These are phyloP conservation scores for Andrena bicolor DNA, from an alignment of 2,888 invertebrate genomes.

Conservation along the genomic window DNA sequence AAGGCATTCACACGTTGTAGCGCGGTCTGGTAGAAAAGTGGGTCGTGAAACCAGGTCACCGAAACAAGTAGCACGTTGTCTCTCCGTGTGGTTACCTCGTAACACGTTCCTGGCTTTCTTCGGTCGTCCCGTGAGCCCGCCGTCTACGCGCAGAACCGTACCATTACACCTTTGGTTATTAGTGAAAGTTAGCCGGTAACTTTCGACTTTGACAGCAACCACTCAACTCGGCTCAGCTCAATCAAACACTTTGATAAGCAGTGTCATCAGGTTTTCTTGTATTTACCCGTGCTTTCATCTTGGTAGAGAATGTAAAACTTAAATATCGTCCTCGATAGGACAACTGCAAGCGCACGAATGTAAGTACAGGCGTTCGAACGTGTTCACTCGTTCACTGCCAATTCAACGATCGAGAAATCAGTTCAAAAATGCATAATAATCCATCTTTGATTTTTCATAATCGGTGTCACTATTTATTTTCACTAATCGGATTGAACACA, in stretches of 20 bases:
- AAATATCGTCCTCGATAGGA: neutral
- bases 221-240: slow-evolving; percentile 1
- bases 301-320: neutral
- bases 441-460: neutral
- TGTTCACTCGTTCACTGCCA: neutral
- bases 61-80: slow-evolving; percentile 84
- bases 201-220: slow-evolving; percentile 77
- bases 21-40: slow-evolving; percentile 79
- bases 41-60: slow-evolving; percentile 84
- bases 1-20: slow-evolving; percentile 72
- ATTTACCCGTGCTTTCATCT: neutral
- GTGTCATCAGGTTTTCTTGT: neutral
- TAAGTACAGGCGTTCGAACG: neutral
- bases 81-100: slow-evolving; percentile 38
- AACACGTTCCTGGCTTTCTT: slow-evolving; percentile 33
- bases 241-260: slow-evolving; percentile 12
- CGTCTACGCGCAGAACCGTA: slow-evolving; percentile 62
- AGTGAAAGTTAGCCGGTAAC: slow-evolving; percentile 82
- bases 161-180: slow-evolving; percentile 76
- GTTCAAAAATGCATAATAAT: neutral
- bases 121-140: slow-evolving; percentile 47
- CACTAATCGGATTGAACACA: neutral
- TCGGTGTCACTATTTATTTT: neutral
- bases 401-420: neutral
- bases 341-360: neutral